Base-by-base conservation (phyloP, 2,113 vertebrate genomes). In the Hucho hucho region DNA sequence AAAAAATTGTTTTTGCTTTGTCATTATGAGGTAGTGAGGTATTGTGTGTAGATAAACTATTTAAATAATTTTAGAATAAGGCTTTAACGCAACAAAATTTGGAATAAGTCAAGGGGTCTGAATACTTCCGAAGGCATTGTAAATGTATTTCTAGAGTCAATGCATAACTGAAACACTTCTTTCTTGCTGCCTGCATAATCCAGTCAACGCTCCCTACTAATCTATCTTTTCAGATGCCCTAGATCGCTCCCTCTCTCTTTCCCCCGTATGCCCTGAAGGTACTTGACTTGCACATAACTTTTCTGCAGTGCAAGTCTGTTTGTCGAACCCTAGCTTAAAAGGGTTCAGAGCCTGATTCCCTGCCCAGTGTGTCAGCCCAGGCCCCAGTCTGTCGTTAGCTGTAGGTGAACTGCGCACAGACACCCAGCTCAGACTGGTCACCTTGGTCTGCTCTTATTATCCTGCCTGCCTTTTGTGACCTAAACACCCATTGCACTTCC, bases 161-260 rank as follows among this genome's bases (percentile, higher is more conserved):
- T 18, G 18, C 9, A 4, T 20, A 56, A 56, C 37, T 11, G 11
- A 43, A 43, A 18, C 16, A 56, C 4, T 5, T 18, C 1, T 65
- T 65, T 43, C 9, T 43, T 65, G 26, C 0, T 13, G 18, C 18
- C 53, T 56, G 16, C 53, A 74, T 64, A 72, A 71, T 73, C 75
- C 68, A 81, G 75, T 43, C 37, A 12, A 11, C 28, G 24, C 49
- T 76, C 70, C 69, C 9, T 11, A 43, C 37, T 43, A 9, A 43
- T 43, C 11, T 43, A 43, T 9, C 68, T 73, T 78, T 77, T 72
- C 64, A 72, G 76, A 75, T 78, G 75, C 56, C 80, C 76, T 78
- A 82, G 56, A 75, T 82, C 0, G 9, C 74, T 47, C 66, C 28
- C 67, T 28, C 74, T 43, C 37, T 71, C 58, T 66, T 70, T 67